These are phyloP conservation scores for Saccostrea echinata DNA, from an alignment of 1,140 invertebrate genomes.

Conservation along the genomic window DNA sequence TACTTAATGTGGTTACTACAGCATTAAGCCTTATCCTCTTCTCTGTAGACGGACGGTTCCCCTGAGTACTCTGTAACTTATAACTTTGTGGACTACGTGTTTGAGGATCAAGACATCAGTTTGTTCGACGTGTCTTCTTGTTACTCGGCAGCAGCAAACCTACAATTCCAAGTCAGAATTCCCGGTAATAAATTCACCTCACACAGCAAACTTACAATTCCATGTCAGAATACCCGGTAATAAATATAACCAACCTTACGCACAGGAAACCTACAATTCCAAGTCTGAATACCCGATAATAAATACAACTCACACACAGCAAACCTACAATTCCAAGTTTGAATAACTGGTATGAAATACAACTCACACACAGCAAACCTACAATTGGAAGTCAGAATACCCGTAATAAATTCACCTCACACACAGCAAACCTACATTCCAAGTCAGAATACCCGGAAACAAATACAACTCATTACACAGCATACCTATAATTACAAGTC, in stretches of 20 bases:
- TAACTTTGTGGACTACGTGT: conserved; percentile 70
- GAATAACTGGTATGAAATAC: too few relatives aligned
- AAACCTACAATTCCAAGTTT: too few relatives aligned
- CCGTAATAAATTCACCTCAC: too few relatives aligned
- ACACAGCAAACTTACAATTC: conserved; percentile 60
- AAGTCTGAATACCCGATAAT: too few relatives aligned
- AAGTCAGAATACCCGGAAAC: background rate
- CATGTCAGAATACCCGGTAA: conserved; percentile 47
- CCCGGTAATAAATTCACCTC: conserved; percentile 51
- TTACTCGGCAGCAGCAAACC: conserved; percentile 62
- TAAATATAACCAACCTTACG: too few relatives aligned
- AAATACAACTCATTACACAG: too few relatives aligned
- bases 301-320: too few relatives aligned
- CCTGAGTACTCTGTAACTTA: conserved; percentile 48
- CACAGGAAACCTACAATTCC: too few relatives aligned
- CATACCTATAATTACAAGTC: conserved; percentile 54
- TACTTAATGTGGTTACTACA: too few relatives aligned
- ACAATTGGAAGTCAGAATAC: too few relatives aligned
- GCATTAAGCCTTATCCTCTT: background rate
- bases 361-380: too few relatives aligned
- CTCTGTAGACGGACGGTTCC: conserved; percentile 51
- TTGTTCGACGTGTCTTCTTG: conserved; percentile 68
- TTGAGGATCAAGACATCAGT: conserved; percentile 56
- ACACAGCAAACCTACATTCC: too few relatives aligned
- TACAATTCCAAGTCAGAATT: conserved; percentile 66